phyloP scores from a whole-genome alignment of 2,888 invertebrate species.

The Phortica okadai region DNA sequence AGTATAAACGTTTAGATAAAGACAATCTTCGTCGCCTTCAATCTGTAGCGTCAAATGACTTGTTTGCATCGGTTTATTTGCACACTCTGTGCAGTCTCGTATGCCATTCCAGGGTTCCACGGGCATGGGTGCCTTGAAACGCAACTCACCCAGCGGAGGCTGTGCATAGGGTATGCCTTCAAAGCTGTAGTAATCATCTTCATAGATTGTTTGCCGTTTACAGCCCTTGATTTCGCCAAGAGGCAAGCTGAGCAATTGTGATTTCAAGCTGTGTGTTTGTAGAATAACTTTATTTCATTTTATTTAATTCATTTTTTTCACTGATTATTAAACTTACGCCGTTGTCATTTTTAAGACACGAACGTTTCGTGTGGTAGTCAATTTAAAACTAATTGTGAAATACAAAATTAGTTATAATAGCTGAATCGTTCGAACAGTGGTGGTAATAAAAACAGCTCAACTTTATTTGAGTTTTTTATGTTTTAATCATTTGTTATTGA shows the following conservation, averaged over 20 bases:
- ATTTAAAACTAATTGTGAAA: no score
- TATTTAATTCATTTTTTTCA: no score
- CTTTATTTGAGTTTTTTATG: no score
- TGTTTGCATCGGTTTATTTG: constrained; percentile 69
- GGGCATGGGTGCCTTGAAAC: constrained; percentile 70
- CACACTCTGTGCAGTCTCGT: constrained; percentile 71
- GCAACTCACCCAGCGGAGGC: constrained; percentile 62
- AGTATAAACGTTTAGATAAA: constrained; percentile 77
- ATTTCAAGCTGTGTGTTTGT: neutral
- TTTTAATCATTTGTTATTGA: no score
- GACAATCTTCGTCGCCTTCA: constrained; percentile 78
- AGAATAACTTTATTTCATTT: neutral
- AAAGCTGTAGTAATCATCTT: constrained; percentile 60
- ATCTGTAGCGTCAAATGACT: constrained; percentile 58
- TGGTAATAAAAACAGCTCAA: no score
- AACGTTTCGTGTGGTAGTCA: no score
- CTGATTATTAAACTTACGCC: no score
- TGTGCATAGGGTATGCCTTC: constrained; percentile 69
- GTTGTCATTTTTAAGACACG: no score
- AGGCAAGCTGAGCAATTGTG: constrained; percentile 47
- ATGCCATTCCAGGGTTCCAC: constrained; percentile 74
- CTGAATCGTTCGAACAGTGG: no score
- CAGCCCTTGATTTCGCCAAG: constrained; percentile 64
- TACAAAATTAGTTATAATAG: no score
- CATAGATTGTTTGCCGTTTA: constrained; percentile 56